phyloP scores from a whole-genome alignment of 2,797 vertebrate genomes.

The Anomalospiza imberbis region DNA sequence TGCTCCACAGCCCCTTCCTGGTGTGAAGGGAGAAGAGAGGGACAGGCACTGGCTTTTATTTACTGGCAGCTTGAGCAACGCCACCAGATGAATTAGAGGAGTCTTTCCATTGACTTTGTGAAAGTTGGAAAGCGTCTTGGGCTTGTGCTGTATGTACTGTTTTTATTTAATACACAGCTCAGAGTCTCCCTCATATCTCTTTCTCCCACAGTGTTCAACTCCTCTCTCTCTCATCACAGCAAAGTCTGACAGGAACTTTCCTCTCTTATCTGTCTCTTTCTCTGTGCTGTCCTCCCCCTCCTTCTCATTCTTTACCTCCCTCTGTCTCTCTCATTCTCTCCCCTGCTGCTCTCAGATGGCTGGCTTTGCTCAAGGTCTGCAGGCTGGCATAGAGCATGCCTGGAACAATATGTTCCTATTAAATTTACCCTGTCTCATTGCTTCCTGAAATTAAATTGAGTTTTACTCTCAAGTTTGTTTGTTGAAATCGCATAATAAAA shows the following conservation, averaged over 20 bases:
- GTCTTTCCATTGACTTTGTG: slow-evolving; percentile 1
- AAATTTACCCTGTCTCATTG: slow-evolving; percentile 42
- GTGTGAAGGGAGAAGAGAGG: neutral
- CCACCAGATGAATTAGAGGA: neutral
- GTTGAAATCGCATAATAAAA: slow-evolving; percentile 65
- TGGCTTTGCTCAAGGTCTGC: slow-evolving; percentile 50
- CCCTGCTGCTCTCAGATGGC: slow-evolving; percentile 28
- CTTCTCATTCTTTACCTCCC: neutral
- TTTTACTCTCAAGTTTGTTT: slow-evolving; percentile 69
- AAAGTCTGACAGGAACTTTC: slow-evolving; percentile 43
- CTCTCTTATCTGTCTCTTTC: slow-evolving; percentile 4
- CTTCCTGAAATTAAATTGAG: slow-evolving; percentile 66
- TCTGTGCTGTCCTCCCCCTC: slow-evolving; percentile 10
- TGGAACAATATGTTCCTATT: slow-evolving; percentile 64
- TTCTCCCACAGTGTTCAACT: slow-evolving; percentile 14
- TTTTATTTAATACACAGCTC: slow-evolving; percentile 17
- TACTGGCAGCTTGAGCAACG: neutral
- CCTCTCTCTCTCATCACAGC: slow-evolving; percentile 12
- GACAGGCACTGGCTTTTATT: neutral
- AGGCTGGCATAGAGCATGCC: slow-evolving; percentile 15
- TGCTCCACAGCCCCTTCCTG: neutral
- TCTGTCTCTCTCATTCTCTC: slow-evolving; percentile 9
- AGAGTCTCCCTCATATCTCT: slow-evolving; percentile 1
- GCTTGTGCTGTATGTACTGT: neutral
- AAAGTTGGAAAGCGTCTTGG: neutral